Evolutionary conservation across 2,888 invertebrate species (phyloP), one percentile per base, ranked within the genome.

Genomic region (Drosophila limbata): DNA sequence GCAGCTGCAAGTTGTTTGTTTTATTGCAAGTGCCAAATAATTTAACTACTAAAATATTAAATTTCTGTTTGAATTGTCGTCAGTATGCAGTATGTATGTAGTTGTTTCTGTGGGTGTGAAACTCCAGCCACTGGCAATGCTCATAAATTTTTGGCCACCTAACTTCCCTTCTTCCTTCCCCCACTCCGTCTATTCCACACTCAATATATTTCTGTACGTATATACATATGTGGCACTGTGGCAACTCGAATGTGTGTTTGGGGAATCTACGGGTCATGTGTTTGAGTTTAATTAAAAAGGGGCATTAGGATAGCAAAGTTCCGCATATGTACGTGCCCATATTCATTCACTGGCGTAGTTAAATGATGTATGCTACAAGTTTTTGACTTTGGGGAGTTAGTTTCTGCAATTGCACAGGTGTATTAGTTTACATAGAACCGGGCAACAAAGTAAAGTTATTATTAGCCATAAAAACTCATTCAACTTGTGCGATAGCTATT

Each of bases 41-140:
- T 90, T 90, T 85, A 85, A 89, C 89, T 84, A 84, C 90, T 87
- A 87, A 86, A 90, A 84, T 86, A 86, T 89, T 81, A 90, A 90
- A 89, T 89, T 89, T 90, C 85, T 79, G 77, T 84, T 89, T 89
- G 82, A 84, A 88, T 90, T 86, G 84, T 77, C 88, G 83, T 73
- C 80, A 61, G 62, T 25, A 25, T 25, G 25, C 55, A 60, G 59
- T 19, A 19, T 39, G 25, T 19, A 3, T 53, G 19, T 40, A 40
- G 52, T 45, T 59, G 42, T 55, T 17, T 40, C n/a, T 50, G 19
- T 63, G 39, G 47, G 50, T 45, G 48, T 37, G 53, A 47, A 40
- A 52, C 31, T 68, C 47, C 37, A 45, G 55, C 67, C 55, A 19
- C 61, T 63, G 65, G 68, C 88, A 75, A 52, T 69, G 78, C 65